Evolutionary conservation across 2,888 invertebrate genomes (phyloP), one percentile per base, ranked within the genome.

Genomic region (Nomada ruficornis): DNA sequence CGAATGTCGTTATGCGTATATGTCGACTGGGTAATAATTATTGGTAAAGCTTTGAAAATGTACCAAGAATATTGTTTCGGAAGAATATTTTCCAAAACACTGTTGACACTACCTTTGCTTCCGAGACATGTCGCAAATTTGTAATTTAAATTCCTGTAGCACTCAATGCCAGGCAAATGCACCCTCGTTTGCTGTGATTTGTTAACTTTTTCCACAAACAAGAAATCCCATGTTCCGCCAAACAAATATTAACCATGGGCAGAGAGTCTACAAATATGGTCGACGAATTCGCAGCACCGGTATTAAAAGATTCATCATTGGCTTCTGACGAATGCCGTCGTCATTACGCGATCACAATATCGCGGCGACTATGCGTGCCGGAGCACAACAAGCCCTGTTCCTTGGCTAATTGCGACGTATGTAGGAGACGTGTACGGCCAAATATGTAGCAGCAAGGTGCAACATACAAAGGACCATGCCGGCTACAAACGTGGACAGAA

Each of bases 271-370:
- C 15, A 57, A 20, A 36, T 64, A 15, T 47, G 15, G 2, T 3
- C 47, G 44, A 23, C 23, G 23, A 54, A n/a, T 20, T 23, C 57
- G 57, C 23, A 57, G 23, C 10, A 23, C 47, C 13, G 15, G 13
- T 10, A 47, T 15, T 47, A 47, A 47, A 42, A 15, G 62, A 42
- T 60, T 54, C 74, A 62, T 68, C 75, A 55, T 47, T 42, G 62
- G 74, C 67, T 57, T 67, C 50, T n/a, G 62, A 63, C 68, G 55
- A 78, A 78, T 78, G 47, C 62, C 47, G 62, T 75, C 67, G 68
- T 62, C 75, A 68, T 78, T 78, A 75, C 78, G 78, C 75, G 78
- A 78, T 62, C 74, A 68, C 74, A 78, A 68, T 78, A 75, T 68
- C n/a, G 60, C 47, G 47, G 62, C 36, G 65, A 52, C 20, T 18